Conservation (phyloP, 2,797 vertebrate genomes). For the Cheirogaleus major region DNA sequence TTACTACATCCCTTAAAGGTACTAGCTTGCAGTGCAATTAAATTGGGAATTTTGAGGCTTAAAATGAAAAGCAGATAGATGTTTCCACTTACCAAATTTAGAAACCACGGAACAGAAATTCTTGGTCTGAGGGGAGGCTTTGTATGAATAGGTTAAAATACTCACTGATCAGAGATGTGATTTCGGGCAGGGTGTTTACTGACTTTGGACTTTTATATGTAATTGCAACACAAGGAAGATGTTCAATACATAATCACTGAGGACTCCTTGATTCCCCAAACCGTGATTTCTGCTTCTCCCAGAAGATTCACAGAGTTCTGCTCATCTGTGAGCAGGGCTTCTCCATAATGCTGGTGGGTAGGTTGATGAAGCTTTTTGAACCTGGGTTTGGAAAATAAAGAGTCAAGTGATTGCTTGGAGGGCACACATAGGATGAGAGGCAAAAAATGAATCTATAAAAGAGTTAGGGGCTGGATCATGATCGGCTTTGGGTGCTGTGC, state of each 20-base stretch:
- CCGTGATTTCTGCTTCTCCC: not conserved
- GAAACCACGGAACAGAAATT: constrained; percentile 2
- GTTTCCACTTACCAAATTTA: not conserved
- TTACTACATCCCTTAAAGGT: constrained; percentile 19
- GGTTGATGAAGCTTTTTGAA: not conserved
- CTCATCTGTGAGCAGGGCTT: not conserved
- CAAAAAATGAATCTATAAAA: too few species aligned
- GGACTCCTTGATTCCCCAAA: not conserved
- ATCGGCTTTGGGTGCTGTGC: not conserved
- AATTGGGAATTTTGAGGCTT: constrained; percentile 4
- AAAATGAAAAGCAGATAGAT: constrained; percentile 35
- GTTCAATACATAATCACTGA: not conserved
- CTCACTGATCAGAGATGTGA: not conserved
- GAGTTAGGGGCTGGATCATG: not conserved
- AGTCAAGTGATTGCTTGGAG: not conserved
- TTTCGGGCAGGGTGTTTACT: not conserved
- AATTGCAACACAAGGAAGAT: not conserved
- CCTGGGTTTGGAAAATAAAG: constrained; percentile 14
- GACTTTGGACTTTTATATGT: not conserved
- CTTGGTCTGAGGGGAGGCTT: not conserved
- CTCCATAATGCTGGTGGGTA: not conserved
- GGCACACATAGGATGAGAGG: not conserved
- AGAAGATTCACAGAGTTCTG: not conserved
- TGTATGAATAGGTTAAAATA: not conserved
- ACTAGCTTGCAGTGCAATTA: not conserved